A percentile compares a stretch with the other conserved stretches of the same genome.
Conservation (phyloP, 2,888 invertebrate species). For the Drosophila affinis region DNA sequence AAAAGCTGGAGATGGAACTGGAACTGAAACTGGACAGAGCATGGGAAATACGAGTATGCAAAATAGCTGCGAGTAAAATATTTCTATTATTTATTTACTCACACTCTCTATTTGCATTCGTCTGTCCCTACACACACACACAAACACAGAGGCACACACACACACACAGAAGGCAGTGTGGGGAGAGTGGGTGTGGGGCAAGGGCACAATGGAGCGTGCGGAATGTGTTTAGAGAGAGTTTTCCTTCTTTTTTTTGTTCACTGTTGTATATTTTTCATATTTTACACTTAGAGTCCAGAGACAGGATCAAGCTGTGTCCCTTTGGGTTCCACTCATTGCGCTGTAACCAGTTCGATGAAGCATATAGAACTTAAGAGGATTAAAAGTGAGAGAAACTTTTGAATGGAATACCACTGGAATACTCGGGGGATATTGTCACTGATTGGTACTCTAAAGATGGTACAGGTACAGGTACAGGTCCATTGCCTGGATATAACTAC, state of each 20-base stretch:
- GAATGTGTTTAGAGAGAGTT: slow-evolving; percentile 48
- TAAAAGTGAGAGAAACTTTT: not conserved
- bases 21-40: slow-evolving; percentile 30
- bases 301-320: slow-evolving; percentile 31
- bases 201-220: slow-evolving; percentile 49
- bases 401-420: too few species aligned
- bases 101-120: slow-evolving; percentile 43
- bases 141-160: slow-evolving; percentile 15
- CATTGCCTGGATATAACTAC: too few species aligned
- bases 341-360: slow-evolving; percentile 14
- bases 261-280: slow-evolving; percentile 61
- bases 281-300: slow-evolving; percentile 42
- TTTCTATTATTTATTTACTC: slow-evolving; percentile 60
- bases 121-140: slow-evolving; percentile 11
- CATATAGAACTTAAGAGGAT: not conserved
- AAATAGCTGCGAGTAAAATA: slow-evolving; percentile 69
- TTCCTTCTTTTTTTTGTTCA: slow-evolving; percentile 7
- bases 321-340: slow-evolving; percentile 16
- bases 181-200: not conserved
- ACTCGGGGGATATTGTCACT: not conserved
- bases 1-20: slow-evolving; percentile 18
- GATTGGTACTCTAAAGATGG: not conserved
- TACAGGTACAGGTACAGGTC: too few species aligned
- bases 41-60: slow-evolving; percentile 54
- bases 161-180: not conserved